Conservation (phyloP, 2,888 invertebrate genomes). For the Diabrotica balteata region DNA sequence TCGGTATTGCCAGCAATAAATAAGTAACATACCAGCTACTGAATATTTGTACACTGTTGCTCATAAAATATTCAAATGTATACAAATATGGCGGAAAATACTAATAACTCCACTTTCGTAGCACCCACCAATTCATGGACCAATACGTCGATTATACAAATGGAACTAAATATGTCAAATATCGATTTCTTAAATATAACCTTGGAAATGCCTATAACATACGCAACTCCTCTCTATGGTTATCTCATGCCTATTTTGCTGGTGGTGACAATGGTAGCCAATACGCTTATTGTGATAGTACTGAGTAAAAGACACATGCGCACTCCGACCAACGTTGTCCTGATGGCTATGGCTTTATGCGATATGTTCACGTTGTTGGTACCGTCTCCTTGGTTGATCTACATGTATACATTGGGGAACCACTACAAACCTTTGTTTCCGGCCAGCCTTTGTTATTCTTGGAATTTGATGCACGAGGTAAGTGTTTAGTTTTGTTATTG, state of each 20-base stretch:
- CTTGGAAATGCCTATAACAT: conserved; percentile 70
- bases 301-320: conserved; percentile 90
- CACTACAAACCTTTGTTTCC: conserved; percentile 83
- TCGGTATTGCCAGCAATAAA: too few species aligned
- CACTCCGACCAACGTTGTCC: conserved; percentile 89
- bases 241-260: conserved; percentile 85
- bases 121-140: conserved; percentile 3
- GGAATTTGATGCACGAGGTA: conserved; percentile 82
- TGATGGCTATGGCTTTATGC: conserved; percentile 95
- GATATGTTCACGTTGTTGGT: conserved; percentile 93
- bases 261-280: conserved; percentile 87
- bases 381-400: conserved; percentile 89
- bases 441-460: conserved; percentile 78
- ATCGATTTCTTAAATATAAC: conserved; percentile 66
- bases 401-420: conserved; percentile 90
- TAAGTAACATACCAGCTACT: too few species aligned
- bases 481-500: conserved; percentile 47
- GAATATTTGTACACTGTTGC: too few species aligned
- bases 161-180: conserved; percentile 3
- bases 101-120: not conserved
- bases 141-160: not conserved
- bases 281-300: conserved; percentile 89
- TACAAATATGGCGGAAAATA: conserved; percentile 4
- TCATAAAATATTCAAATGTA: not conserved
- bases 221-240: conserved; percentile 77